Base-by-base conservation (phyloP, 2,888 invertebrate species). In the Didymodactylos carnosus region DNA sequence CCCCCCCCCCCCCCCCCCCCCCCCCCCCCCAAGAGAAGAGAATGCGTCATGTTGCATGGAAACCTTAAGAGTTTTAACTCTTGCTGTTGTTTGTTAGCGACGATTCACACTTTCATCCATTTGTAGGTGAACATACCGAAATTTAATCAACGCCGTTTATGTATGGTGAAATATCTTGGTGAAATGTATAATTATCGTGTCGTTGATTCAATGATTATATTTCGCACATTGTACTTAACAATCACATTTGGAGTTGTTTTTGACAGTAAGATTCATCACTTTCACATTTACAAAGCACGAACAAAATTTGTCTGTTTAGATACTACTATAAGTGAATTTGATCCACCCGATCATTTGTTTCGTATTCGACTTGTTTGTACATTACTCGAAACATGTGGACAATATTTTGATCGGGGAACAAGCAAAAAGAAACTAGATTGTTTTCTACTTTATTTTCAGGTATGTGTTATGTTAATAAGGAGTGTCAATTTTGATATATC, bases 171-270 rank as follows among this genome's bases (percentile, higher is more conserved):
- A 82, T 98, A 92, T 84, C 86, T 99, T 29, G 97, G 94, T 6
- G 95, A 98, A 82, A 85, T 98, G 70, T 99, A 98, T 83, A 97
- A 95, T 83, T 99, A 95, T 81, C 88, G 92, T 78, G 87, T 95
- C 83, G 88, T 95, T 1, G 94, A 95, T 81, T 93, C 92, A 13
- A 87, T 90, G 0, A 92, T 94, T 80, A 90, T 95, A 51, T 91
- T 94, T 80, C 91, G 91, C 78, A 80, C 80, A 39, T 79, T 83
- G 69, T 95, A 95, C 82, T 90, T 92, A 0, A 87, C 95, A 75
- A 93, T 97, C 77, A 91, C 92, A 0, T 91, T 94, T 81, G 95
- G 94, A 13, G 90, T 94, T 0, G 88, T 88, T 3, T 79, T 89
- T 81, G 91, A 91, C 78, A 82, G 82, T 82, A 78, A 78, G 78